Evolutionary conservation across 2,888 invertebrate genomes (phyloP).

Genomic region (Megamerina dolium): DNA sequence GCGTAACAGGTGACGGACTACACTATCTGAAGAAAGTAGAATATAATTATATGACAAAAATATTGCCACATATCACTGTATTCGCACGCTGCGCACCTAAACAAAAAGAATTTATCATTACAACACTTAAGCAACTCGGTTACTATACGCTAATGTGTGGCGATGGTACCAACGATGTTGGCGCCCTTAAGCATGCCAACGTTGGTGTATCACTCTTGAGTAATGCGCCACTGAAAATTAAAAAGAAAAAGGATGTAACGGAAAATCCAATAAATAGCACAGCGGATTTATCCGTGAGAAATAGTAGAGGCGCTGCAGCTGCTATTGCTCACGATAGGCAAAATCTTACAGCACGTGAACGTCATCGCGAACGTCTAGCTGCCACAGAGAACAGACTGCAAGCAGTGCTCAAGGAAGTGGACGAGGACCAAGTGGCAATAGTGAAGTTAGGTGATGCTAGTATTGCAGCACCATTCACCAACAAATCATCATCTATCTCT

Average conservation of each 20-base stretch:
- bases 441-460: slow-evolving; percentile 97
- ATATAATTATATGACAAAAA: slow-evolving; percentile 57
- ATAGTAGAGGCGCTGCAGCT: slow-evolving; percentile 12
- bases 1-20: slow-evolving; percentile 90
- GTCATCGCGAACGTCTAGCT: slow-evolving; percentile 41
- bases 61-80: slow-evolving; percentile 83
- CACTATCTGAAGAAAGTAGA: slow-evolving; percentile 62
- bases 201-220: slow-evolving; percentile 90
- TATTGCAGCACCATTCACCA: slow-evolving; percentile 98
- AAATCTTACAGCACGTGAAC: slow-evolving; percentile 39
- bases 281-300: slow-evolving; percentile 8
- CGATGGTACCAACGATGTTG: slow-evolving; percentile 99
- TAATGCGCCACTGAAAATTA: slow-evolving; percentile 61
- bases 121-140: slow-evolving; percentile 76
- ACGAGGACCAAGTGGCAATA: slow-evolving; percentile 80
- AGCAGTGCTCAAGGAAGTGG: slow-evolving; percentile 71
- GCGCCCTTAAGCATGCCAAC: slow-evolving; percentile 96
- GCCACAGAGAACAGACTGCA: slow-evolving; percentile 42
- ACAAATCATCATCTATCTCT: slow-evolving; percentile 89
- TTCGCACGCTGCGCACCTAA: slow-evolving; percentile 98
- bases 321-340: slow-evolving; percentile 27
- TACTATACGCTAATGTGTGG: slow-evolving; percentile 97
- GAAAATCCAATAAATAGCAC: slow-evolving; percentile 7
- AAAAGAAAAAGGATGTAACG: slow-evolving; percentile 25
- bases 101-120: slow-evolving; percentile 94